phyloP scores from a whole-genome alignment of 1,140 invertebrate species.

The Trichonephila clavipes region DNA sequence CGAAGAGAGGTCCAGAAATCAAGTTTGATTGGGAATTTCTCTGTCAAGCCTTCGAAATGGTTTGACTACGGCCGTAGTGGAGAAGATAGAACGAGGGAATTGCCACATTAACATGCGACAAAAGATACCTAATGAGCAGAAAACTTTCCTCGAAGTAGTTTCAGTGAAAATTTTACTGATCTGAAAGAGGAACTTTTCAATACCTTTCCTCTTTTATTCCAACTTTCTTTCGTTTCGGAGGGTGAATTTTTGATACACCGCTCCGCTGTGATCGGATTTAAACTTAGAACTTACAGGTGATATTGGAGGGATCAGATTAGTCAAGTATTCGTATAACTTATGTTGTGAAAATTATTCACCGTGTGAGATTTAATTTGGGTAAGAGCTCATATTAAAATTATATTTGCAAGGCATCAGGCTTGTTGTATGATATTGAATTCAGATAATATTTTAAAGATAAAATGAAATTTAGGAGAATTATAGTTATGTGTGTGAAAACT shows the following conservation, averaged over 20 bases:
- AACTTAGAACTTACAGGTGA: constrained; percentile 13
- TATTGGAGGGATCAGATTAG: background rate
- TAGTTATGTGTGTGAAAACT: background rate
- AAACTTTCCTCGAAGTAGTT: constrained; percentile 53
- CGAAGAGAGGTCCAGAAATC: constrained; percentile 4
- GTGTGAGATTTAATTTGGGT: background rate
- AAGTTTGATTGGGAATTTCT: constrained; percentile 3
- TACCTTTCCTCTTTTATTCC: constrained; percentile 27
- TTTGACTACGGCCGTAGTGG: background rate
- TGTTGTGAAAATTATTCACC: background rate
- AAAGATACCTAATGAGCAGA: constrained; percentile 67
- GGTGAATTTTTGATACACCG: constrained; percentile 50
- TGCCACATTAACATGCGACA: constrained; percentile 70
- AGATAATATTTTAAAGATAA: background rate
- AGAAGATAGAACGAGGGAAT: constrained; percentile 20
- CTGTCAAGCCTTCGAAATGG: background rate
- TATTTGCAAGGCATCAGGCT: background rate
- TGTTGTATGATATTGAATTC: background rate
- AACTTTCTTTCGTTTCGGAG: background rate
- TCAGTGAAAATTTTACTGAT: constrained; percentile 35
- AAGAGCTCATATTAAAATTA: background rate
- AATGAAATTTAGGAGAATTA: background rate
- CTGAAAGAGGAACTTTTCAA: constrained; percentile 54
- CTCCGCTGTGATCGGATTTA: background rate
- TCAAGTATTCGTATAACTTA: background rate